Evolutionary conservation across 2,888 invertebrate genomes (phyloP).

Genomic region (Crioceris asparagi): DNA sequence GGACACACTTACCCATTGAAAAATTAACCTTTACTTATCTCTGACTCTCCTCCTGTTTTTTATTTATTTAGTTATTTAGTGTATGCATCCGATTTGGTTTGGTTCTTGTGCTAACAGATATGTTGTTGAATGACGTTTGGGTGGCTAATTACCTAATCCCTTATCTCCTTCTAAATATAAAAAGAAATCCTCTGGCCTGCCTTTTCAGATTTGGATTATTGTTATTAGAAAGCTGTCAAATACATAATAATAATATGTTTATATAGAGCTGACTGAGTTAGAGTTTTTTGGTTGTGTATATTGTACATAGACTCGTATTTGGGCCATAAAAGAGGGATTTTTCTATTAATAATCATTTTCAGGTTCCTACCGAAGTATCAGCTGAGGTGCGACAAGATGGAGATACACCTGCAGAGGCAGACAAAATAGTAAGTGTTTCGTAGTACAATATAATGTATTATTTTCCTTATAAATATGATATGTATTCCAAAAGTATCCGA

Average conservation of each 20-base stretch:
- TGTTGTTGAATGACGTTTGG: not conserved
- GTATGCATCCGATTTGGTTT: too few relatives aligned
- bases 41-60: not conserved
- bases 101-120: not conserved
- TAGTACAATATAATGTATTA: not conserved
- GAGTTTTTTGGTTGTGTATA: too few relatives aligned
- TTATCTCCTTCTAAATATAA: not conserved
- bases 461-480: not conserved
- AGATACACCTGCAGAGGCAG: conserved; percentile 12
- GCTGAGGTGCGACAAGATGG: conserved; percentile 16
- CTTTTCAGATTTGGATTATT: too few relatives aligned
- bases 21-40: not conserved
- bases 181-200: too few relatives aligned
- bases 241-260: too few relatives aligned
- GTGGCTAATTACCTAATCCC: not conserved
- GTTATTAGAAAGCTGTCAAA: too few relatives aligned
- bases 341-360: conserved; percentile 9
- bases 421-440: conserved; percentile 9
- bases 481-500: not conserved
- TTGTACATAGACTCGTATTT: too few relatives aligned
- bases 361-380: conserved; percentile 16
- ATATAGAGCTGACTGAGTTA: too few relatives aligned
- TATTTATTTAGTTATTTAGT: not conserved
- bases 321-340: too few relatives aligned
- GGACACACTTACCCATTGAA: not conserved